Evolutionary conservation across 2,888 invertebrate species (phyloP).

Genomic region (Cryptocephalus moraei): DNA sequence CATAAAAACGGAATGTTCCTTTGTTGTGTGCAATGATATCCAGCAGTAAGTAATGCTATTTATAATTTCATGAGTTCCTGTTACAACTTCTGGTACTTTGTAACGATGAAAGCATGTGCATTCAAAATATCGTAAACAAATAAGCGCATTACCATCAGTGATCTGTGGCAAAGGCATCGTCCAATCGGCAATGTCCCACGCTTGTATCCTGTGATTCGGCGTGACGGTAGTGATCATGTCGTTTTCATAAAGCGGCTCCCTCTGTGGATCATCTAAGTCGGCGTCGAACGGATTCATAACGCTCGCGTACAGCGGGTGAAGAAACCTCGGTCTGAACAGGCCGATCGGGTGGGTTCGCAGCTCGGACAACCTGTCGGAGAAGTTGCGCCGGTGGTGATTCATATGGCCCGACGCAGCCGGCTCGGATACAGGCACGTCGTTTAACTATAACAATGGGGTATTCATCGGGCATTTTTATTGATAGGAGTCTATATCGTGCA

Average conservation of each 20-base stretch:
- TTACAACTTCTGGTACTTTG: too few species aligned
- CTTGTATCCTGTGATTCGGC: slow-evolving; percentile 70
- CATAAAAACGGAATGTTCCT: too few species aligned
- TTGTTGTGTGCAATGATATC: too few species aligned
- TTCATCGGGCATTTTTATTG: too few species aligned
- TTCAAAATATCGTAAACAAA: slow-evolving; percentile 13
- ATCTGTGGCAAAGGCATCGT: slow-evolving; percentile 50
- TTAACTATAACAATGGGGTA: slow-evolving; percentile 27
- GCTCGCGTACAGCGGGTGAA: slow-evolving; percentile 41
- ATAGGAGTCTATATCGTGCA: too few species aligned
- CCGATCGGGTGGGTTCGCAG: slow-evolving; percentile 14
- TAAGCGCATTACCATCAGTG: slow-evolving; percentile 55
- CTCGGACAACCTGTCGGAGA: slow-evolving; percentile 29
- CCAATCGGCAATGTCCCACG: slow-evolving; percentile 69
- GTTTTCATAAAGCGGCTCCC: slow-evolving; percentile 34
- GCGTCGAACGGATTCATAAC: slow-evolving; percentile 33
- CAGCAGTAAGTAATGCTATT: too few species aligned
- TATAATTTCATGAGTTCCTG: too few species aligned
- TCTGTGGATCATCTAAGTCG: slow-evolving; percentile 33
- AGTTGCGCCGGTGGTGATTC: slow-evolving; percentile 21
- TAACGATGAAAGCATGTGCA: too few species aligned
- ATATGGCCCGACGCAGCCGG: slow-evolving; percentile 14
- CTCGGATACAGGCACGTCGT: slow-evolving; percentile 45
- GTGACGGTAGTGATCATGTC: slow-evolving; percentile 46
- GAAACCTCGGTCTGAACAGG: slow-evolving; percentile 33